phyloP scores from a whole-genome alignment of 2,888 invertebrate genomes.

The Anticlea derivata region DNA sequence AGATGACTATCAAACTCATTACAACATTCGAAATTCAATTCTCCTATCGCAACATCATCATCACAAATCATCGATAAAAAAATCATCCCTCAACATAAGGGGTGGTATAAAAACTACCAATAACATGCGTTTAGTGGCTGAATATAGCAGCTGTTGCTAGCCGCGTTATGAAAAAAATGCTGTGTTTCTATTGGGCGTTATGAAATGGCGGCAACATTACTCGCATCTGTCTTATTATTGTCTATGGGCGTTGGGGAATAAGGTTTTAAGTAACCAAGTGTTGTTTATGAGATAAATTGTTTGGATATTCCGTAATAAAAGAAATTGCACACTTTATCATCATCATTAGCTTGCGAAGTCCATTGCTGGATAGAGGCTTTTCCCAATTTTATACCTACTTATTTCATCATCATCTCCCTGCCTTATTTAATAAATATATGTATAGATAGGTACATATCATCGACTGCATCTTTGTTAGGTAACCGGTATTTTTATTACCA shows the following conservation, averaged over 20 bases:
- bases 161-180: conserved; percentile 56
- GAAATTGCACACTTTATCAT: too few relatives aligned
- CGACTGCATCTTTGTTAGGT: too few relatives aligned
- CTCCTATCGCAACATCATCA: conserved; percentile 49
- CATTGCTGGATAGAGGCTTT: too few relatives aligned
- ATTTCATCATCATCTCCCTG: too few relatives aligned
- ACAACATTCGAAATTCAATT: conserved; percentile 48
- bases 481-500: too few relatives aligned
- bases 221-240: conserved; percentile 73
- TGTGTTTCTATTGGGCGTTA: conserved; percentile 59
- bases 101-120: conserved; percentile 66
- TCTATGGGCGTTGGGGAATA: conserved; percentile 39
- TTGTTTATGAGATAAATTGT: conserved; percentile 2
- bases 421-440: too few relatives aligned
- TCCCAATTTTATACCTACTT: too few relatives aligned
- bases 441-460: too few relatives aligned
- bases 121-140: conserved; percentile 68
- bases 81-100: conserved; percentile 46
- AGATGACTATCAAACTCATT: conserved; percentile 43
- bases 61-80: conserved; percentile 48
- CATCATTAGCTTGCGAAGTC: too few relatives aligned
- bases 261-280: conserved; percentile 15
- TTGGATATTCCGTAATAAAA: not conserved
- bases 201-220: conserved; percentile 68
- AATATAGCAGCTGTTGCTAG: conserved; percentile 65